These are phyloP conservation scores for Yponomeuta evonymella DNA, from an alignment of 2,888 invertebrate genomes.

Conservation along the genomic window DNA sequence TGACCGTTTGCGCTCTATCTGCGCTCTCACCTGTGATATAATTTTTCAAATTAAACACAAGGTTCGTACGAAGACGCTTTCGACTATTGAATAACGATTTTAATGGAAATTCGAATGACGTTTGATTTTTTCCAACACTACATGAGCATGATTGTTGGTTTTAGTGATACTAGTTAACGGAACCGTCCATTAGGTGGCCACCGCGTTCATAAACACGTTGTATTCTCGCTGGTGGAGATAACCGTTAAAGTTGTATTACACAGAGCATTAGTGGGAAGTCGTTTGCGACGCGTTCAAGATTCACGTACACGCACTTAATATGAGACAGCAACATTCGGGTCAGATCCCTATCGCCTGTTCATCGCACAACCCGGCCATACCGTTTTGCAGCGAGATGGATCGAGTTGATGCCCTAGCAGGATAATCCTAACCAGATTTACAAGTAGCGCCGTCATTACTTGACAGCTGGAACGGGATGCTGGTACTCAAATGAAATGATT, in stretches of 20 bases:
- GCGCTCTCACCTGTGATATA: conserved; percentile 1
- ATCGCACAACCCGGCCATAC: neutral
- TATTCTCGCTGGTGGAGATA: neutral
- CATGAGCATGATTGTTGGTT: neutral
- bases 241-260: neutral
- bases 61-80: conserved; percentile 6
- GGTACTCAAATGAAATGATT: neutral
- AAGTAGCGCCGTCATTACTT: neutral
- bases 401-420: conserved; percentile 4
- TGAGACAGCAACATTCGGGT: conserved; percentile 8
- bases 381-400: conserved; percentile 2
- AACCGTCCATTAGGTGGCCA: conserved; percentile 6
- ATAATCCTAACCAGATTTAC: conserved; percentile 1
- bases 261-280: conserved; percentile 5
- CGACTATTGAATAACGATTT: conserved; percentile 10
- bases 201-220: neutral
- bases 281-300: conserved; percentile 4
- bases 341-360: conserved; percentile 10
- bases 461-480: neutral
- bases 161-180: conserved; percentile 8
- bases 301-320: conserved; percentile 8
- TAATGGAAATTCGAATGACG: neutral
- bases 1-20: neutral
- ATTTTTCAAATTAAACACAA: conserved; percentile 1
- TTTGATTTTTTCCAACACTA: neutral